A percentile compares a stretch with the other conserved stretches of the same genome.
Conservation (phyloP, 2,113 vertebrate genomes). For the Chloebia gouldiae region DNA sequence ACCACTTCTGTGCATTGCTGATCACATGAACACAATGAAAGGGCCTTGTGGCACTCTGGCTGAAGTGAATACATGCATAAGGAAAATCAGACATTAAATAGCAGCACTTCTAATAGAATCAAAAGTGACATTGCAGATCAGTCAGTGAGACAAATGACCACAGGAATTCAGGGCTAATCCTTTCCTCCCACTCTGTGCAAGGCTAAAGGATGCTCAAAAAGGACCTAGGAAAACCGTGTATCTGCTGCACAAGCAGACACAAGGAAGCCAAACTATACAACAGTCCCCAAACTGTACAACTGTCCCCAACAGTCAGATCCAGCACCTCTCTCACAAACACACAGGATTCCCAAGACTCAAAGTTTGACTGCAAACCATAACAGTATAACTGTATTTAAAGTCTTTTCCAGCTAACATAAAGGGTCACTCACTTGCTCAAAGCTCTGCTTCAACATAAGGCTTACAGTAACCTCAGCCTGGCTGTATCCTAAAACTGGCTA, state of each 20-base stretch:
- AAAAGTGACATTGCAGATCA: background rate
- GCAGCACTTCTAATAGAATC: background rate
- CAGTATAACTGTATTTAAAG: background rate
- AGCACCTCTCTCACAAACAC: background rate
- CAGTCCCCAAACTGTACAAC: background rate
- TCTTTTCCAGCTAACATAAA: constrained; percentile 6
- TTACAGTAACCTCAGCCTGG: background rate
- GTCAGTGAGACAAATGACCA: background rate
- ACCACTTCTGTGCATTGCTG: background rate
- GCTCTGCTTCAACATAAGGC: background rate
- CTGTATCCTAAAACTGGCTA: constrained; percentile 32
- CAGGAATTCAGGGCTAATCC: background rate
- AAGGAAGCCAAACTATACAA: background rate
- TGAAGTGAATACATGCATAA: background rate
- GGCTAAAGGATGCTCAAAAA: background rate
- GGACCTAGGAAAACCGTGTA: background rate
- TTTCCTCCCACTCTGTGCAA: background rate
- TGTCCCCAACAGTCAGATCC: background rate
- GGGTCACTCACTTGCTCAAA: constrained; percentile 16
- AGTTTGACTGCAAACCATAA: background rate
- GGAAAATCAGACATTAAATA: background rate
- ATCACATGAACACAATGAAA: background rate
- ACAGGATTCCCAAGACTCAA: background rate
- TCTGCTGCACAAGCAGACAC: background rate
- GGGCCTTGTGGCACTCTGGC: background rate